phyloP scores from a whole-genome alignment of 2,888 invertebrate genomes.

The Sussaba pulchella region DNA sequence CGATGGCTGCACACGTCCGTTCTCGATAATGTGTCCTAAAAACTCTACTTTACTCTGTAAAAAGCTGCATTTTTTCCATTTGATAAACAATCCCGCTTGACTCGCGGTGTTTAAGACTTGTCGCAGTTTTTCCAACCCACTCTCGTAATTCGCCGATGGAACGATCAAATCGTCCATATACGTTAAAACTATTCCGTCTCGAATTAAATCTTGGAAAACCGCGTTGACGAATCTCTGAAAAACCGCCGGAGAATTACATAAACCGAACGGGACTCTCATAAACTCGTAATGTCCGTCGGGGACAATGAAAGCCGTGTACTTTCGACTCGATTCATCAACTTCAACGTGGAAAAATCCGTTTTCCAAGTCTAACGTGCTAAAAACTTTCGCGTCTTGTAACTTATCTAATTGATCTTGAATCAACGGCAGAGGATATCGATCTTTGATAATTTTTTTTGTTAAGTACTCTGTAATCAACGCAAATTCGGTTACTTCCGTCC shows the following conservation, averaged over 20 bases:
- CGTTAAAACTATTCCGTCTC: conserved; percentile 9
- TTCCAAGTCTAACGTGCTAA: conserved; percentile 67
- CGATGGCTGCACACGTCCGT: conserved; percentile 37
- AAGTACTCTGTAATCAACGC: conserved; percentile 80
- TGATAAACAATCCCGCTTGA: conserved; percentile 35
- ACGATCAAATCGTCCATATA: conserved; percentile 58
- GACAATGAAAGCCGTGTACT: conserved; percentile 71
- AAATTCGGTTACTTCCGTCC: conserved; percentile 69
- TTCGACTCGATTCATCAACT: conserved; percentile 64
- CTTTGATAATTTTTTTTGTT: conserved; percentile 76
- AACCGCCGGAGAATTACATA: conserved; percentile 68
- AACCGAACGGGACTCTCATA: conserved; percentile 68
- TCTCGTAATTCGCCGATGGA: conserved; percentile 27
- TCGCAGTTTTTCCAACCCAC: conserved; percentile 26
- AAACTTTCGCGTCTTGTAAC: conserved; percentile 52
- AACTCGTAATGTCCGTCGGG: conserved; percentile 71
- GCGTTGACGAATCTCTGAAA: conserved; percentile 64
- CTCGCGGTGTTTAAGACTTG: conserved; percentile 34
- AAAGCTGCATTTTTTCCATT: conserved; percentile 51
- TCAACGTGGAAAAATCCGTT: conserved; percentile 73
- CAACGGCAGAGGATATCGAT: conserved; percentile 62
- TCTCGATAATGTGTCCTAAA: conserved; percentile 39
- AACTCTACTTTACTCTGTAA: conserved; percentile 35
- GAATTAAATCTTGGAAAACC: conserved; percentile 63
- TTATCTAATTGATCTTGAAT: conserved; percentile 56